These are phyloP conservation scores for Lytechinus pictus DNA, from an alignment of 35 echinoderm and acorn worm species.

Conservation along the genomic window DNA sequence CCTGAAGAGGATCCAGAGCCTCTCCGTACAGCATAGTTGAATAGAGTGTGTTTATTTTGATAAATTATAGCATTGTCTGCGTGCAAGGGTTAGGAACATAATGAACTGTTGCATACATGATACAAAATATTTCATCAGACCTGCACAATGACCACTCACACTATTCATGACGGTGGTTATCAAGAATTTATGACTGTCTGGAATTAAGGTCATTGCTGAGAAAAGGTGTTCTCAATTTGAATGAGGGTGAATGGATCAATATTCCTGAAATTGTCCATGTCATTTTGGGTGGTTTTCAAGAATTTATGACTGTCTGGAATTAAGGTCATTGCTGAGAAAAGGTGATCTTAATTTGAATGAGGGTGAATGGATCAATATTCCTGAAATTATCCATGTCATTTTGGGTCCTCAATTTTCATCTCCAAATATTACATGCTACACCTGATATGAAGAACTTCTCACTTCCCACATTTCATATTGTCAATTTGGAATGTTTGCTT, in stretches of 20 bases:
- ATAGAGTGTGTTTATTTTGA: not conserved
- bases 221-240: not conserved
- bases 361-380: not conserved
- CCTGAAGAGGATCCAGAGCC: constrained; percentile 69
- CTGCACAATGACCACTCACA: not conserved
- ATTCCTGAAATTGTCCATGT: not conserved
- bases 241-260: not conserved
- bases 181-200: not conserved
- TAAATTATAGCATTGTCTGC: not conserved
- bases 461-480: not conserved
- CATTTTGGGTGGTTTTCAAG: not conserved
- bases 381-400: not conserved
- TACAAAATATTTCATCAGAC: not conserved
- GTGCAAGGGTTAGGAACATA: not conserved
- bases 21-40: constrained; percentile 20
- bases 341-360: not conserved
- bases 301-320: not conserved
- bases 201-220: not conserved
- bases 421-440: not conserved
- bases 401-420: not conserved
- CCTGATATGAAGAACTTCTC: not conserved
- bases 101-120: not conserved
- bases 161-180: not conserved
- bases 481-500: not conserved
- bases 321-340: not conserved